Conservation (phyloP, 2,797 vertebrate genomes). For the Brotogeris chrysoptera region DNA sequence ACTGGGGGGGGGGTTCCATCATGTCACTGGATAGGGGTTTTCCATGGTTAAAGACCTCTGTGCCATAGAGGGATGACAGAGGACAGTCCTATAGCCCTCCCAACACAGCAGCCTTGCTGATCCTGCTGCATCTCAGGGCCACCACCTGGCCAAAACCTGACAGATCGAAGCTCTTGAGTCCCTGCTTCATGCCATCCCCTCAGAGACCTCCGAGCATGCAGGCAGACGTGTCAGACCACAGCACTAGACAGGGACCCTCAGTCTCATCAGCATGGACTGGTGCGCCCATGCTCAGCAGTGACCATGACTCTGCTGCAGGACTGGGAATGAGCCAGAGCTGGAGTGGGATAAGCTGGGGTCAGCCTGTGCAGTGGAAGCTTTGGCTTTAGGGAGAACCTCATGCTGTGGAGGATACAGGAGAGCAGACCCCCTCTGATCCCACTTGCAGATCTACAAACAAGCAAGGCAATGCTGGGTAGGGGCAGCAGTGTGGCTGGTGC, state of each 20-base stretch:
- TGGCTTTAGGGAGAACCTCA: neutral
- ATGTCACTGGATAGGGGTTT: neutral
- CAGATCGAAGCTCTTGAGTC: neutral
- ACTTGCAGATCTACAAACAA: neutral
- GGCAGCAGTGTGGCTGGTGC: neutral
- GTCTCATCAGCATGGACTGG: neutral
- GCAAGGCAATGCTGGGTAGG: rapidly evolving
- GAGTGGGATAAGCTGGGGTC: neutral
- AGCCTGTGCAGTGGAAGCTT: neutral
- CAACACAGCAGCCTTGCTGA: neutral
- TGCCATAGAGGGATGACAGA: rapidly evolving
- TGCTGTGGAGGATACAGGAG: neutral
- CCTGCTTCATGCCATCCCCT: neutral
- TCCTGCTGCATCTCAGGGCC: neutral
- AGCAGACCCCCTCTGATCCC: neutral
- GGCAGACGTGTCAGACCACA: neutral
- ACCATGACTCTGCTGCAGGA: neutral
- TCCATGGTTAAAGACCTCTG: neutral
- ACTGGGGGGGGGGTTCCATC: neutral
- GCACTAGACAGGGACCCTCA: neutral
- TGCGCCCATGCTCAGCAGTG: neutral
- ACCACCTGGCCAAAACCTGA: neutral
- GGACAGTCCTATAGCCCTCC: neutral
- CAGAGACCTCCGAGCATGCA: neutral
- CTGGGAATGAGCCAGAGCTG: neutral